Conservation (phyloP, 1,140 invertebrate species). For the Aphaenogaster floridana region DNA sequence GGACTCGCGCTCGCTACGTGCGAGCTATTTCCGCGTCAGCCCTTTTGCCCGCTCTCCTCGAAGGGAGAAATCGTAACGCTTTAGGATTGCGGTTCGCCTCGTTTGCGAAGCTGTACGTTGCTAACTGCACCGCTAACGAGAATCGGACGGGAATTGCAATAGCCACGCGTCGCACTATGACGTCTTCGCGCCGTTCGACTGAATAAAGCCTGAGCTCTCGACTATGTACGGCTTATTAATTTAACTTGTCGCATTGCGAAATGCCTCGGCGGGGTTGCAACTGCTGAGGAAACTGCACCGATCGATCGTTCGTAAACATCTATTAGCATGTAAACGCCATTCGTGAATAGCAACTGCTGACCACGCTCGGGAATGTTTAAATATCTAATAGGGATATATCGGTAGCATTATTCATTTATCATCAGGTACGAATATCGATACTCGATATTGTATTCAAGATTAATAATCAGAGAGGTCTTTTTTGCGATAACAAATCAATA, state of each 20-base stretch:
- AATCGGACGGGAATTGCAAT: constrained; percentile 27
- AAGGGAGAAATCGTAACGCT: constrained; percentile 49
- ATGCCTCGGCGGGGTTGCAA: constrained; percentile 7
- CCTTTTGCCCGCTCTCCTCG: constrained; percentile 13
- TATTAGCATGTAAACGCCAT: constrained; percentile 54
- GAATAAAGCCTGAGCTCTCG: constrained; percentile 40
- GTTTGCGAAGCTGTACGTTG: constrained; percentile 45
- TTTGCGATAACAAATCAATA: background rate
- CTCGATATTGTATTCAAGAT: background rate
- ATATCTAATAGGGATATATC: constrained; percentile 3
- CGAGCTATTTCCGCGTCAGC: constrained; percentile 35
- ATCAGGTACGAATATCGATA: background rate
- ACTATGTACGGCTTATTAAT: constrained; percentile 58
- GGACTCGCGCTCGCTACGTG: constrained; percentile 4
- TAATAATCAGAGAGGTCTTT: background rate
- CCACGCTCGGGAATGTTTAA: background rate
- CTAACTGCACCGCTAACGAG: constrained; percentile 55
- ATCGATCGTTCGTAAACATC: constrained; percentile 49
- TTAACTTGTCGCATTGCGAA: constrained; percentile 47
- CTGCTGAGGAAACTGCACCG: constrained; percentile 45
- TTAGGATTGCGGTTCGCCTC: constrained; percentile 56
- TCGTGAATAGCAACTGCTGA: constrained; percentile 38
- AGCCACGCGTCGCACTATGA: constrained; percentile 30
- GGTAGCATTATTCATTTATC: background rate
- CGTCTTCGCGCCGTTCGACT: constrained; percentile 44